Base-by-base conservation (phyloP, 2,797 vertebrate species). In the Anguilla marmorata region DNA sequence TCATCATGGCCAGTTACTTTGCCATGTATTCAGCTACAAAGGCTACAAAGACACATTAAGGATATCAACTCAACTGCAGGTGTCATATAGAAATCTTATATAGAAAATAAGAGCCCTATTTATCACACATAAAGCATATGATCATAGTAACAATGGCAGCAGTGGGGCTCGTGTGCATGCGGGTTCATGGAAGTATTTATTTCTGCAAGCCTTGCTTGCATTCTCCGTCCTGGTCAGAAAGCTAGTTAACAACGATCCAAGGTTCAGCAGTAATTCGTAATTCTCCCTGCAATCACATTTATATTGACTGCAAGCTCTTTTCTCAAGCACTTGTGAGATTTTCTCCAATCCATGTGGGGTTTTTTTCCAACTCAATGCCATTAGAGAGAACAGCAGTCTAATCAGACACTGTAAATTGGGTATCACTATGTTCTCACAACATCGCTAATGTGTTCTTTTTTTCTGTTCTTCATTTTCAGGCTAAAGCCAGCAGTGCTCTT, bases 191-290 rank as follows among this genome's bases (percentile, higher is more conserved):
- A 82, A 6, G 45, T 50, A 50, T 48, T 82, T 50, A 48, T 82
- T 82, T 82, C 14, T n/a, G 5, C 79, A 41, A 79, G 33, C 7
- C 41, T 50, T 82, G 4, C 79, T 48, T 21, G 21, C 3, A 45
- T n/a, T 8, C 45, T 48, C 45, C n/a, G 19, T 5, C 19, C 7
- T 50, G 41, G 45, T 82, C 79, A 82, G 41, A n/a, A 45, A 82
- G 41, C 6, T 4, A 19, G 76, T 50, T 41, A n/a, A 50, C 45
- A 82, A 82, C 24, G 79, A 48, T 82, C 41, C 45, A 48, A 24
- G 19, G 41, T 82, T 82, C 79, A 82, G 79, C 79, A 50, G 41
- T 82, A 82, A 82, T 82, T 82, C 79, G 37, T n/a, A 82, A 48
- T 24, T 48, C 79, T 82, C 79, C 41, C 45, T 14, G 19, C 79